Base-by-base conservation (phyloP, 2,888 invertebrate species). In the Caenorhabditis sulstoni region DNA sequence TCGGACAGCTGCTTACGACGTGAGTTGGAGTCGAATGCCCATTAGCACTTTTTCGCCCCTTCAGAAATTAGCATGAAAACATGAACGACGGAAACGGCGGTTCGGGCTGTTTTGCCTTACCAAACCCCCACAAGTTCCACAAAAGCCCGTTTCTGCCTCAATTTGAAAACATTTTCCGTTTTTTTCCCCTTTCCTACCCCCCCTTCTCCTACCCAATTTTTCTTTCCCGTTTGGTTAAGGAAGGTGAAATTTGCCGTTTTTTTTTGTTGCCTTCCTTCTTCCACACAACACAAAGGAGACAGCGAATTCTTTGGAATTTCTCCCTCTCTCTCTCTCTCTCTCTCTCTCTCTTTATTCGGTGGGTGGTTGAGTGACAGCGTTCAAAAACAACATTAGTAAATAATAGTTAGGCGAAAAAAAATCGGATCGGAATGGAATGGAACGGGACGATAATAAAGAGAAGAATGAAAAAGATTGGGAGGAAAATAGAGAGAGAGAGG, bases 331-430 rank as follows among this genome's bases (percentile, higher is more conserved):
- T 18, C 35, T 35, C n/a, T 53, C 53, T 23, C 41, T 44, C 35
- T 65, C 37, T 47, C 20, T 47, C 16, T 3, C 7, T 29, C 7
- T 29, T 29, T 29, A 5, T 29, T 29, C 29, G 29, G 29, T 29
- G 29, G 29, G 29, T 29, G 29, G 29, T 29, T 29, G 29, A 11
- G 41, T 41, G 11, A 68, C 59, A 53, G 62, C 70, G 62, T 62
- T 71, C 70, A 71, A 71, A 29, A 71, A 71, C 70, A 59, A 61
- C 70, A 71, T 71, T 71, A 62, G 70, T 71, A 71, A 71, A 62
- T 62, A 71, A 62, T 71, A 71, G 70, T 71, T 53, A 41, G 39
- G 58, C 35, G 35, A 68, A 23, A n/a, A n/a, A n/a, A n/a, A n/a
- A n/a, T n/a, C n/a, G n/a, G n/a, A n/a, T n/a, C n/a, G n/a, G n/a